Conservation (phyloP, 30 jellyfish, hydroid and myxozoan genomes). For the Turritopsis dohrnii region DNA sequence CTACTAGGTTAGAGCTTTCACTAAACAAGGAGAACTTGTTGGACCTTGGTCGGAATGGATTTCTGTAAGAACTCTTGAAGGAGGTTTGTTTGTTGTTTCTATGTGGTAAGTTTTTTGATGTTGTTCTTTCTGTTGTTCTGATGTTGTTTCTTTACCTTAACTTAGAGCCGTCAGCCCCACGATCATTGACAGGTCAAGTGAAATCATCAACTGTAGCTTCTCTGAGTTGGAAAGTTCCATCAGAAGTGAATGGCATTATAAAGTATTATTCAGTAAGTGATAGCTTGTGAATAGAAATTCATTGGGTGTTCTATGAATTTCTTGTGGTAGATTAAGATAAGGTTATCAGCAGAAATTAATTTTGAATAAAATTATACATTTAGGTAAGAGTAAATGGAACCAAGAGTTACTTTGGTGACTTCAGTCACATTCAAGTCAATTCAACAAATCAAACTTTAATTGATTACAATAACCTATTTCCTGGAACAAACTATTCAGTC, state of each 20-base stretch:
- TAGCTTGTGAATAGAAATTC: constrained; percentile 8
- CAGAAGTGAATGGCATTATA: constrained; percentile 46
- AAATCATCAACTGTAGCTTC: constrained; percentile 34
- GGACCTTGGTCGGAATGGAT: constrained; percentile 22
- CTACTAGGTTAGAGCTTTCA: constrained; percentile 16
- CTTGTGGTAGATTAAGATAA: background rate
- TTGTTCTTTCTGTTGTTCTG: background rate
- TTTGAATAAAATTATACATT: background rate
- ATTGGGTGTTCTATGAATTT: too few species aligned
- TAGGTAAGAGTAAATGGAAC: background rate
- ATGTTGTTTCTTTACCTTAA: background rate
- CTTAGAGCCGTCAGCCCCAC: constrained; percentile 45
- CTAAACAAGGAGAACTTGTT: background rate
- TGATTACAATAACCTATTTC: constrained; percentile 2
- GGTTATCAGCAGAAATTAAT: too few species aligned
- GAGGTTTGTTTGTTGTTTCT: background rate
- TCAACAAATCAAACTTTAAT: constrained; percentile 5
- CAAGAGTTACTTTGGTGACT: constrained; percentile 9
- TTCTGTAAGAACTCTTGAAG: constrained; percentile 12
- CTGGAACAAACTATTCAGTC: constrained; percentile 53
- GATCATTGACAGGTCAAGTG: constrained; percentile 17
- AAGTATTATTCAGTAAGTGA: constrained; percentile 38
- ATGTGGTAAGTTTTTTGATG: background rate
- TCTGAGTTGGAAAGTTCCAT: constrained; percentile 44
- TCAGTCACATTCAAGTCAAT: constrained; percentile 4